Conservation (phyloP, 2,888 invertebrate species). For the Rosalia funebris region DNA sequence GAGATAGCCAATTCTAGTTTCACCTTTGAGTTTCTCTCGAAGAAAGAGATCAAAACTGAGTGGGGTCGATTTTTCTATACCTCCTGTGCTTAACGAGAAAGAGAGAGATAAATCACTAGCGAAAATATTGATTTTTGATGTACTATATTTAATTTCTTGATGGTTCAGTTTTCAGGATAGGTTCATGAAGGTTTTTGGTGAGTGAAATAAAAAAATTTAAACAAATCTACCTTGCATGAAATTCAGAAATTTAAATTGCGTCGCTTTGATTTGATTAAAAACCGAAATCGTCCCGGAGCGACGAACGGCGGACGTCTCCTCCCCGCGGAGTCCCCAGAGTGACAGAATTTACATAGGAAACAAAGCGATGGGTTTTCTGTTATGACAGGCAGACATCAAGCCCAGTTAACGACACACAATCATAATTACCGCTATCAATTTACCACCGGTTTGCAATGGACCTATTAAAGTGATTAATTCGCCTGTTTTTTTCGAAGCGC, state of each 20-base stretch:
- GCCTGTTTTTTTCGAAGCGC: constrained; percentile 53
- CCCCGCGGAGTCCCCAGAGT: constrained; percentile 27
- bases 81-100: too few species aligned
- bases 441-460: constrained; percentile 56
- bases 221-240: not conserved
- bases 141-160: too few species aligned
- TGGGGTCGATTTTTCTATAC: too few species aligned
- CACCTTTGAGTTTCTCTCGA: too few species aligned
- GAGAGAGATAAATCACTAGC: too few species aligned
- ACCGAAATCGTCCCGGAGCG: constrained; percentile 3
- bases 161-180: too few species aligned
- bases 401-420: constrained; percentile 59
- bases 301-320: not conserved
- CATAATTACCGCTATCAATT: constrained; percentile 62
- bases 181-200: too few species aligned
- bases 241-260: not conserved
- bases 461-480: constrained; percentile 63
- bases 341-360: constrained; percentile 49
- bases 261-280: constrained; percentile 4
- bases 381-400: constrained; percentile 57
- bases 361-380: constrained; percentile 51
- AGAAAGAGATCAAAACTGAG: too few species aligned
- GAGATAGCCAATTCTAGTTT: too few species aligned
- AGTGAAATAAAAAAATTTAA: too few species aligned
- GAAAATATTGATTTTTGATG: too few species aligned